Conservation (phyloP, 2,113 vertebrate species). For the Anolis sagrei region DNA sequence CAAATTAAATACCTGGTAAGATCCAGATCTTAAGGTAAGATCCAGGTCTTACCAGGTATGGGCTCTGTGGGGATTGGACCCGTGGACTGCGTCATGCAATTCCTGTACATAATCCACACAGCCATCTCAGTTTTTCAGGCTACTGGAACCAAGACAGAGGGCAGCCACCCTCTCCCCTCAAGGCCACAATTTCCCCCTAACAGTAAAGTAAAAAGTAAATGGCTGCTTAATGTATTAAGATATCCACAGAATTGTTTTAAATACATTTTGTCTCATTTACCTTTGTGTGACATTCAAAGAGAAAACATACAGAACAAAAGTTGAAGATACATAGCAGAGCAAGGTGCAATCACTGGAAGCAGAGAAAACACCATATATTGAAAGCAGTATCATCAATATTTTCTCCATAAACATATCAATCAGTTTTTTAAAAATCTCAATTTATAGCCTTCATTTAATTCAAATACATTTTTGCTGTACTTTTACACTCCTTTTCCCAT, state of each 20-base stretch:
- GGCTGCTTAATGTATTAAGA: not conserved
- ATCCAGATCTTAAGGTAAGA: too few species aligned
- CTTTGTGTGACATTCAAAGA: not conserved
- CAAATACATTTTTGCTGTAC: not conserved
- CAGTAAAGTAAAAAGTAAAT: too few species aligned
- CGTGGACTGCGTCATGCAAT: too few species aligned
- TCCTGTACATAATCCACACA: too few species aligned
- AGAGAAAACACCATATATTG: not conserved
- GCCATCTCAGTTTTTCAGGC: too few species aligned
- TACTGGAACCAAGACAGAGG: too few species aligned
- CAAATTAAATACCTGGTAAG: not conserved
- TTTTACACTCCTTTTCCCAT: constrained; percentile 29
- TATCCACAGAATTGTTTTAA: not conserved
- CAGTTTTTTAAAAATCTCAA: constrained; percentile 7
- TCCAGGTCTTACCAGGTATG: too few species aligned
- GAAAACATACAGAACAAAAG: not conserved
- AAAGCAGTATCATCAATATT: not conserved
- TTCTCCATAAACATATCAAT: not conserved
- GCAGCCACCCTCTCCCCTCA: too few species aligned
- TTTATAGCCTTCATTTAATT: not conserved
- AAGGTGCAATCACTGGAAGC: not conserved
- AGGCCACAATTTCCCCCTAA: too few species aligned
- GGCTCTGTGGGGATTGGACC: too few species aligned
- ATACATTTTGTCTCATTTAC: not conserved
- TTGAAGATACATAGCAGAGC: not conserved